Base-by-base conservation (phyloP, 2,113 vertebrate genomes). In the Emberiza fucata region DNA sequence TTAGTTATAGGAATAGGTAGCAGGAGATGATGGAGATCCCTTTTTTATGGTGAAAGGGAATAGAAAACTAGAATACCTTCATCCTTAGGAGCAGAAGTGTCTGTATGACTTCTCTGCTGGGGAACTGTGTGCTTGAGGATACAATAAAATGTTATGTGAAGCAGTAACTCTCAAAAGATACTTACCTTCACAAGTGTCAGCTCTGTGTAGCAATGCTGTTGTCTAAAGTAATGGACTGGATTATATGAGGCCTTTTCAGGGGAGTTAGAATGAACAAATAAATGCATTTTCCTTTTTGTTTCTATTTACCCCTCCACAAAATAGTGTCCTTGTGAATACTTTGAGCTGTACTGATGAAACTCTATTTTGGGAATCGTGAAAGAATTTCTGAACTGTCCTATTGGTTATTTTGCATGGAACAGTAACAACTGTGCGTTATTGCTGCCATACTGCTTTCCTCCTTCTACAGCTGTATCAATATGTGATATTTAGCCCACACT, bases 401-500 rank as follows among this genome's bases (percentile, higher is more conserved):
- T 0, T 42, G n/a, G n/a, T 88, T 63, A 44, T 53, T 60, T 77
- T 88, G 45, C 21, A 53, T 39, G 40, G 63, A 82, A 51, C 42
- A 75, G 3, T 33, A 33, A 45, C 17, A n/a, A 23, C 21, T 80
- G 68, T 28, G 44, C 37, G 37, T 59, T 64, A n/a, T 12, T 89
- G 71, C 51, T 81, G 20, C 39, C 23, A 14, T 37, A 42, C 7
- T 31, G 10, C 35, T 61, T 44, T 57, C 24, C 1, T 68, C 18
- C 14, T 86, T 8, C 60, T 44, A 6, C 6, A 2, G 12, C 9
- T 16, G 2, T n/a, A 44, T 25, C 14, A 77, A 69, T 1, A 0
- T 42, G 21, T 50, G 39, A 35, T 45, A 70, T 9, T 86, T 44
- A 63, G 33, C 56, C 18, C 14, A 24, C 12, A 5, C 6, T 71